These are phyloP conservation scores for Pararge aegeria DNA, from an alignment of 1,140 invertebrate genomes.

Conservation along the genomic window DNA sequence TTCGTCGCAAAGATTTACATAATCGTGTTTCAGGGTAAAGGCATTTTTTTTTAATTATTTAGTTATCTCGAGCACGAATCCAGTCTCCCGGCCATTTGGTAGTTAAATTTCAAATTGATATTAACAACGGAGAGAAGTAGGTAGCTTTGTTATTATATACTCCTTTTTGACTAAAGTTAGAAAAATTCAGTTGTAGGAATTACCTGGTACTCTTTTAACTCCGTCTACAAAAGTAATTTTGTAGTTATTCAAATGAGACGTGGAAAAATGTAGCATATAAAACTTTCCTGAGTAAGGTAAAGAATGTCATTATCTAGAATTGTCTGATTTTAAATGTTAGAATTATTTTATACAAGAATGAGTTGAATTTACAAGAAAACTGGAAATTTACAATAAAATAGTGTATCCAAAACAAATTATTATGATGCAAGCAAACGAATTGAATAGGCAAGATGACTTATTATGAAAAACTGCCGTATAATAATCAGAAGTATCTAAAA, in stretches of 20 bases:
- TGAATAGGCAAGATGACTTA: too few relatives aligned
- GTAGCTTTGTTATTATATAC: slow-evolving; percentile 7
- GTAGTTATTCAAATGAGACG: too few relatives aligned
- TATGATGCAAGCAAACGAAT: too few relatives aligned
- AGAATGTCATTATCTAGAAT: background rate
- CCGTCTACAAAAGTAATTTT: background rate
- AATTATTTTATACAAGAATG: too few relatives aligned
- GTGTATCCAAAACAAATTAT: too few relatives aligned
- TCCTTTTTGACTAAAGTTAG: too few relatives aligned
- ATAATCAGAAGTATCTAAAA: too few relatives aligned
- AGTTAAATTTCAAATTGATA: slow-evolving; percentile 36
- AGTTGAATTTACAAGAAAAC: too few relatives aligned
- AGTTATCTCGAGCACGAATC: slow-evolving; percentile 34
- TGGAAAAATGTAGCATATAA: slow-evolving; percentile 1
- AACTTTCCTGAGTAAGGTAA: slow-evolving; percentile 34
- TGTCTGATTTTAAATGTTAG: too few relatives aligned
- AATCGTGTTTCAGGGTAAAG: slow-evolving; percentile 38
- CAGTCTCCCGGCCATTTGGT: slow-evolving; percentile 27
- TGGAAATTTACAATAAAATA: too few relatives aligned
- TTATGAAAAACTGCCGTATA: too few relatives aligned
- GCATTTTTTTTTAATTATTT: slow-evolving; percentile 46
- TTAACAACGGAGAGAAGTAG: slow-evolving; percentile 5
- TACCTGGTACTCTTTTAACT: background rate
- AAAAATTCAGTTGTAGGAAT: too few relatives aligned
- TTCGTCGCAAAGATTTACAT: slow-evolving; percentile 39